phyloP scores from a whole-genome alignment of 2,888 invertebrate species.

The Ichneumoninae sp. region DNA sequence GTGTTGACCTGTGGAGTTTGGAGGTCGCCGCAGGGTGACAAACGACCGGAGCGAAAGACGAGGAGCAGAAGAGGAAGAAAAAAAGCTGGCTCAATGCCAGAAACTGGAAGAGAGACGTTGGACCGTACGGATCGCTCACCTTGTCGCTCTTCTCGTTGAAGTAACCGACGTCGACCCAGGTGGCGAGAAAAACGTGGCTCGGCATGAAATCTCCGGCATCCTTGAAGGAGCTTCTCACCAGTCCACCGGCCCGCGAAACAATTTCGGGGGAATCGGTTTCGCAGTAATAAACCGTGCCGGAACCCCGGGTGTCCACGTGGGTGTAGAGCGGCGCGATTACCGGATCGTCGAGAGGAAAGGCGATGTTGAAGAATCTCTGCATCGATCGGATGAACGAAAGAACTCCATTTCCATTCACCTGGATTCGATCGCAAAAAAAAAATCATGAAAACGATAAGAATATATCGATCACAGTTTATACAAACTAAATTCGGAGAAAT shows the following conservation, averaged over 20 bases:
- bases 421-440: slow-evolving; percentile 71
- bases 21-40: slow-evolving; percentile 48
- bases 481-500: slow-evolving; percentile 23
- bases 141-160: slow-evolving; percentile 88
- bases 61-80: neutral
- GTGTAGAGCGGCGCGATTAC: slow-evolving; percentile 96
- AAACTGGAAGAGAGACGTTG: neutral
- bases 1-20: slow-evolving; percentile 88
- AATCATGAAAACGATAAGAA: slow-evolving; percentile 34
- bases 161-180: slow-evolving; percentile 96
- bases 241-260: slow-evolving; percentile 89
- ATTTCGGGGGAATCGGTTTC: slow-evolving; percentile 88
- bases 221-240: slow-evolving; percentile 90
- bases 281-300: slow-evolving; percentile 91
- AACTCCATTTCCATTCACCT: slow-evolving; percentile 97
- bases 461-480: neutral
- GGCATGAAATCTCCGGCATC: slow-evolving; percentile 91
- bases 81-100: slow-evolving; percentile 38
- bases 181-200: slow-evolving; percentile 92
- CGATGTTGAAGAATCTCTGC: slow-evolving; percentile 93
- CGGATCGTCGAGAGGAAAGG: slow-evolving; percentile 95
- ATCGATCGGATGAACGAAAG: slow-evolving; percentile 96
- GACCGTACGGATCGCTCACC: slow-evolving; percentile 76
- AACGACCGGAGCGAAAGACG: slow-evolving; percentile 36
- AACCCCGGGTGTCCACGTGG: slow-evolving; percentile 92